Conservation (phyloP, 2,888 invertebrate species). For the Crocallis elinguaria region DNA sequence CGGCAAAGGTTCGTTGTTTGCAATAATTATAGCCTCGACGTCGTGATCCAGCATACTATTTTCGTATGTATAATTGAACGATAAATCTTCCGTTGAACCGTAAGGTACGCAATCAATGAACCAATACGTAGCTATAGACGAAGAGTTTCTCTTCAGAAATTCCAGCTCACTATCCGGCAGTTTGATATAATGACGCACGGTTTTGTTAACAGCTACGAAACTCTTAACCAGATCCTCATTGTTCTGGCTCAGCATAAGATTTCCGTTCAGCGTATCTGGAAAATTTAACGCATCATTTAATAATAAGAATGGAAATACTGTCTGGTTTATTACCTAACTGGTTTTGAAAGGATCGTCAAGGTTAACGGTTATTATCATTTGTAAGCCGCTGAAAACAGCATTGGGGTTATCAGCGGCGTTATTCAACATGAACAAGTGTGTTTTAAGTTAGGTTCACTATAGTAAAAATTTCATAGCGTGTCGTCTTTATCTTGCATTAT, state of each 20-base stretch:
- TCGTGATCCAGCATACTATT: constrained; percentile 84
- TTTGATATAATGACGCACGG: constrained; percentile 84
- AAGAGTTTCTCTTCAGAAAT: constrained; percentile 80
- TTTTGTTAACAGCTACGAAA: constrained; percentile 87
- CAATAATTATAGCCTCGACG: constrained; percentile 89
- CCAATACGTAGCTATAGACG: constrained; percentile 88
- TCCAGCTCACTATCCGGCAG: constrained; percentile 86
- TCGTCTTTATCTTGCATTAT: no score
- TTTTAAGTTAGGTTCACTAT: no score
- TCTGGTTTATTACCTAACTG: not conserved
- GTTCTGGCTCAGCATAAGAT: constrained; percentile 86
- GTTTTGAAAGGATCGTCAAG: constrained; percentile 12
- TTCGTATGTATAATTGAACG: constrained; percentile 87
- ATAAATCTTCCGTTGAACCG: constrained; percentile 86
- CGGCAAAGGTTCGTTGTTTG: constrained; percentile 86
- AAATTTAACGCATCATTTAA: constrained; percentile 33
- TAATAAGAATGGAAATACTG: constrained; percentile 5
- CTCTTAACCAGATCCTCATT: constrained; percentile 79
- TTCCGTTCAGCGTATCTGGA: constrained; percentile 88
- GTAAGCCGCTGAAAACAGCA: not conserved
- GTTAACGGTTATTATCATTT: not conserved
- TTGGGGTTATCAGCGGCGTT: not conserved
- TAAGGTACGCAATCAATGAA: constrained; percentile 90
- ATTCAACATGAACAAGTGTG: not conserved
- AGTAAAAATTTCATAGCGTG: no score